Evolutionary conservation across 2,797 vertebrate genomes (phyloP).

Genomic region (Tamandua tetradactyla): DNA sequence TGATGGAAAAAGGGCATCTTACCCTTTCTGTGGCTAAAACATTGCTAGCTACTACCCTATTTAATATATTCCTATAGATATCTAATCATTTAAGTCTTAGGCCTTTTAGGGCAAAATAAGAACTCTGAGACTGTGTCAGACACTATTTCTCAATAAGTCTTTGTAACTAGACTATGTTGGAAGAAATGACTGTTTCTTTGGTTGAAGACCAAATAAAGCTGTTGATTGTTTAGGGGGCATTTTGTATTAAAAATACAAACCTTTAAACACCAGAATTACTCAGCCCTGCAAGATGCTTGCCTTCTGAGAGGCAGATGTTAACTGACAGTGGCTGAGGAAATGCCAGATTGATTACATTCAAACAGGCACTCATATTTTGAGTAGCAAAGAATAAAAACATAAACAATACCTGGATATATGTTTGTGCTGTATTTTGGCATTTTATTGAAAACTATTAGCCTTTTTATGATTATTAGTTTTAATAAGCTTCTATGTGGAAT

Average conservation of each 20-base stretch:
- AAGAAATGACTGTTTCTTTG: not conserved
- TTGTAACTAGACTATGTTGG: not conserved
- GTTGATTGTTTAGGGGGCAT: not conserved
- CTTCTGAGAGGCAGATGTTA: not conserved
- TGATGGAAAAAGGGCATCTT: not conserved
- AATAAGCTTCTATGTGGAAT: slow-evolving; percentile 51
- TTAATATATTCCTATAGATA: not conserved
- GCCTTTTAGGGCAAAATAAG: not conserved
- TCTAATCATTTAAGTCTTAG: not conserved
- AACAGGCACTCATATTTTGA: not conserved
- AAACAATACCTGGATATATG: not conserved
- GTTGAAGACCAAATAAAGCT: not conserved
- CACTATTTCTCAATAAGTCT: not conserved
- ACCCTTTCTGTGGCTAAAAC: not conserved
- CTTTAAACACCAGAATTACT: slow-evolving; percentile 2
- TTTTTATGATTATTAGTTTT: slow-evolving; percentile 63
- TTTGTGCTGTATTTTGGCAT: slow-evolving; percentile 24
- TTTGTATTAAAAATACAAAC: not conserved
- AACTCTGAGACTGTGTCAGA: not conserved
- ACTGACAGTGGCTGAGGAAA: too few species aligned
- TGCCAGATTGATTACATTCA: too few species aligned
- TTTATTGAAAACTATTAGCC: slow-evolving; percentile 43
- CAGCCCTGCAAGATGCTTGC: not conserved
- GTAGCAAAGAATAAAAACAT: not conserved
- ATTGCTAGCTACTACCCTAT: not conserved